Evolutionary conservation across 2,888 invertebrate genomes (phyloP), one percentile per base, ranked within the genome.

Genomic region (Leucophenga montana): DNA sequence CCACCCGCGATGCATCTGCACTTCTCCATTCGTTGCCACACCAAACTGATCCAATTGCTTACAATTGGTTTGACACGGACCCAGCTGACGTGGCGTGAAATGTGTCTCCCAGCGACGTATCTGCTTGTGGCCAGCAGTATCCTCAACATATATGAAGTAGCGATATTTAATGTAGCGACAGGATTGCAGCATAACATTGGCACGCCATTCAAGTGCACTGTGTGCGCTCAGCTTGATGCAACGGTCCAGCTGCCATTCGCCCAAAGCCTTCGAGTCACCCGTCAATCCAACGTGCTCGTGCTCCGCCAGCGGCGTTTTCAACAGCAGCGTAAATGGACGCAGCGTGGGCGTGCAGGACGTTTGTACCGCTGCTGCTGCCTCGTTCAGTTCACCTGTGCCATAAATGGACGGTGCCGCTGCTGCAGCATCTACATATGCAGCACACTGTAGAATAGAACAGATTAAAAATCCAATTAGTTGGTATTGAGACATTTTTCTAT

Each of bases 1-100:
- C 97, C 97, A 97, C n/a, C 97, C 97, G 77, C 92, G 91, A 82
- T 93, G 93, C n/a, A 95, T 88, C 76, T 86, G 83, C 14, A 71
- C 61, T 27, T 80, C 76, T 2, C 69, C 79, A 0, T 71, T 61
- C 0, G 68, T 69, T 11, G 70, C 67, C 11, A 83, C 62, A 0
- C 82, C 82, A 56, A 82, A 82, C 0, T 76, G 69, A 59, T 82
- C 82, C 54, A 77, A 4, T 5, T 73, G 75, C 4, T 50, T 73
- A 65, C 75, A 75, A 54, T 76, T 62, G 33, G 74, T 77, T n/a
- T 68, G 14, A 57, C 80, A 77, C 31, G 83, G 70, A n/a, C 71
- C 71, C 67, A 85, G 57, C 8, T 66, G 46, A 0, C 86, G 79
- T 0, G 87, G 86, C 70, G 87, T 96, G 91, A 89, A 93, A 94